A percentile compares a stretch with the other conserved stretches of the same genome.
These are phyloP conservation scores for Argya squamiceps DNA, from an alignment of 2,797 vertebrate species.

Conservation along the genomic window DNA sequence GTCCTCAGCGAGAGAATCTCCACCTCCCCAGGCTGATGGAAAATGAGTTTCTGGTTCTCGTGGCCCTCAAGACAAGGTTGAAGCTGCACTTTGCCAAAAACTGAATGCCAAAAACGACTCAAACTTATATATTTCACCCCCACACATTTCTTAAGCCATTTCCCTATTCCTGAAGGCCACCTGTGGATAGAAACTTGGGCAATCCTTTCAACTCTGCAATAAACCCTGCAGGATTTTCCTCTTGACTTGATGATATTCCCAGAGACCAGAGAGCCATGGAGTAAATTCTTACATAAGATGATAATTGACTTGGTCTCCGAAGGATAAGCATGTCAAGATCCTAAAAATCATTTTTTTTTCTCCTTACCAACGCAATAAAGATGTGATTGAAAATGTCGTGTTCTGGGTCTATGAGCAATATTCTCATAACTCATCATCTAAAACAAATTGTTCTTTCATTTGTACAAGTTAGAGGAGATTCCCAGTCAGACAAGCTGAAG, in stretches of 20 bases:
- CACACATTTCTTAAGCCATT: not conserved
- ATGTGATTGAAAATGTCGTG: conserved; percentile 53
- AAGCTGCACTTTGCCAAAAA: not conserved
- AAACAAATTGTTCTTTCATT: conserved; percentile 68
- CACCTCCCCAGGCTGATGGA: not conserved
- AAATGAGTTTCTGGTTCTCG: not conserved
- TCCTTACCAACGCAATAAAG: conserved; percentile 24
- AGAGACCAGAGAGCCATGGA: not conserved
- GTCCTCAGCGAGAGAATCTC: not conserved
- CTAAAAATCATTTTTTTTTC: not conserved
- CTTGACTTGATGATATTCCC: not conserved
- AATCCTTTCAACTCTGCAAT: not conserved
- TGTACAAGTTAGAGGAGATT: conserved; percentile 55
- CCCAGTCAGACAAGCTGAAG: conserved; percentile 54
- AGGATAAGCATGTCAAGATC: conserved; percentile 58
- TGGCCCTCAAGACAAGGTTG: not conserved
- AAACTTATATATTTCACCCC: rapidly evolving
- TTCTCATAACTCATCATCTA: conserved; percentile 48
- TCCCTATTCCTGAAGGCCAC: not conserved
- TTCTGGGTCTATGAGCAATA: conserved; percentile 40
- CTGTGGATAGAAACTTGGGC: not conserved
- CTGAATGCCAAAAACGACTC: rapidly evolving
- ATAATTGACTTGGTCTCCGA: conserved; percentile 38
- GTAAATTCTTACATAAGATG: conserved; percentile 11
- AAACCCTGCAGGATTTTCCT: not conserved